Evolutionary conservation across 2,888 invertebrate species (phyloP).

Genomic region (Seira sanloemensis): DNA sequence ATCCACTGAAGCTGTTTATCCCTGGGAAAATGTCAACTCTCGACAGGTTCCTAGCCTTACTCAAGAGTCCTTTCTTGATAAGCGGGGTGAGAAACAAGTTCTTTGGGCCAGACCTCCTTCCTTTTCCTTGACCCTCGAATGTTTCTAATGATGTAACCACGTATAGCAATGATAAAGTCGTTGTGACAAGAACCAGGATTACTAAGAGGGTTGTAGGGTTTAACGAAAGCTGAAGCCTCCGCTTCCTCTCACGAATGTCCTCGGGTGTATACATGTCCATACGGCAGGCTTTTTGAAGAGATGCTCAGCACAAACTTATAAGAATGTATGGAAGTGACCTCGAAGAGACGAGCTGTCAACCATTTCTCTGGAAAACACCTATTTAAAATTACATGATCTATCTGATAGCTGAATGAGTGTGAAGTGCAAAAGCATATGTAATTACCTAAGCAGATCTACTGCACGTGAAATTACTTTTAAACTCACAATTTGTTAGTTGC

Average conservation of each 20-base stretch:
- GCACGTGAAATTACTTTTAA: no score
- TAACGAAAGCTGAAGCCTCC: neutral
- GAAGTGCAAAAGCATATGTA: no score
- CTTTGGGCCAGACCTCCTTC: neutral
- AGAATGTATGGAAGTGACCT: neutral
- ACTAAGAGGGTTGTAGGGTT: neutral
- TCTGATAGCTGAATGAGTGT: no score
- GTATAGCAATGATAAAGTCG: neutral
- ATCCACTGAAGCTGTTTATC: conserved; percentile 86
- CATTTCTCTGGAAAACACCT: no score
- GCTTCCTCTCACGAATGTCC: neutral
- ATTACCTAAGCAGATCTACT: no score
- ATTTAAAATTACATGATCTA: no score
- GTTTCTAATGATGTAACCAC: neutral
- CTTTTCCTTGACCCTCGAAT: conserved; percentile 8
- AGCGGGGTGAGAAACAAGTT: conserved; percentile 84
- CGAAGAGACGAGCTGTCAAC: neutral
- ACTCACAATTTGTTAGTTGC: no score
- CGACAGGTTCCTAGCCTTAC: conserved; percentile 79
- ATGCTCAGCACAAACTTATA: no score
- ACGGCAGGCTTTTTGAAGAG: no score
- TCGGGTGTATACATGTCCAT: neutral
- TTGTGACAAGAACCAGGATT: neutral
- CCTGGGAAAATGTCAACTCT: conserved; percentile 74
- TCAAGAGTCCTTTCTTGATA: conserved; percentile 83